Percentiles rank a stretch among this genome's conserved stretches.
phyloP scores from a whole-genome alignment of 2,113 vertebrate genomes.

The Crotalus tigris region DNA sequence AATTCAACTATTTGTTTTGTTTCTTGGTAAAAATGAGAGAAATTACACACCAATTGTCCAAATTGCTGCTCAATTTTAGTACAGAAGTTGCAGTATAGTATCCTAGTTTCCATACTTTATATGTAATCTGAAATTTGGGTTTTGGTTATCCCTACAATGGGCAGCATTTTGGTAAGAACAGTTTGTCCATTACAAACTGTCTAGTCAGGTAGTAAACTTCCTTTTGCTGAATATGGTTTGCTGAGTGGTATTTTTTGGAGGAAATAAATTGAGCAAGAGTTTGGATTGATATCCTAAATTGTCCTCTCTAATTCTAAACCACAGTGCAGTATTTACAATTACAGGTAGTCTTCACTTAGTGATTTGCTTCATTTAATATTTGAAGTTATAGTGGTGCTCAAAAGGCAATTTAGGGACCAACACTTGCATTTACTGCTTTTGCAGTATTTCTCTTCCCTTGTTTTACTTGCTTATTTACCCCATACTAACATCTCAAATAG shows the following conservation, averaged over 20 bases:
- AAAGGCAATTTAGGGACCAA: background rate
- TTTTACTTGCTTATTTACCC: background rate
- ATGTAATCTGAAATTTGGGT: background rate
- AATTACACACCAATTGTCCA: background rate
- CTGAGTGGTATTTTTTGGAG: background rate
- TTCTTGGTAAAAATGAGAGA: background rate
- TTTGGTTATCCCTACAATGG: background rate
- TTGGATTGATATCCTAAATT: background rate
- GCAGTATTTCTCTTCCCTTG: background rate
- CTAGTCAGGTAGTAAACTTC: background rate
- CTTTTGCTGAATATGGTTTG: background rate
- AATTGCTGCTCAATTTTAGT: background rate
- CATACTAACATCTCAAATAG: background rate
- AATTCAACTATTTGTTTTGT: background rate
- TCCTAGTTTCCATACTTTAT: background rate
- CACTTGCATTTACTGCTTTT: background rate
- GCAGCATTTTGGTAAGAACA: background rate
- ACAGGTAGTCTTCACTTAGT: background rate
- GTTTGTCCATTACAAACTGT: background rate
- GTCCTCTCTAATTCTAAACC: background rate
- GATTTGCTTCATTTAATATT: background rate
- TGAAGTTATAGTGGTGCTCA: background rate
- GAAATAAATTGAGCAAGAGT: background rate
- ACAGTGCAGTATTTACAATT: background rate
- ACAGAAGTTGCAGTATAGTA: background rate